These are phyloP conservation scores for Pterocles gutturalis DNA, from an alignment of 2,113 vertebrate genomes.

Conservation along the genomic window DNA sequence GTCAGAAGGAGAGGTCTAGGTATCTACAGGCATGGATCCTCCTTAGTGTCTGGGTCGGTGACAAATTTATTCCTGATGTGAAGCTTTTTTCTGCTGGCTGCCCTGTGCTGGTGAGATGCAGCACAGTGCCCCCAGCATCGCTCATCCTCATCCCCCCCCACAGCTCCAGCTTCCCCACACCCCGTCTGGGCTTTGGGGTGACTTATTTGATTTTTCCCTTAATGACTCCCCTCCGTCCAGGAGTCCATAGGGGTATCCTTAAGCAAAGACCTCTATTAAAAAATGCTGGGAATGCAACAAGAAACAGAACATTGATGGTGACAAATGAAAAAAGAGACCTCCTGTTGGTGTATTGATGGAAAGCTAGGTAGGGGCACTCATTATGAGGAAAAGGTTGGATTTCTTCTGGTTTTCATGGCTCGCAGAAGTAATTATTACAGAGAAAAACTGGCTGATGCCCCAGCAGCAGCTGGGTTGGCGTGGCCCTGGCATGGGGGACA, in stretches of 20 bases:
- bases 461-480: neutral
- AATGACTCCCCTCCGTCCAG: neutral
- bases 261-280: neutral
- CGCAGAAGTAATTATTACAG: neutral
- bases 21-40: neutral
- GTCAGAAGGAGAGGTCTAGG: neutral
- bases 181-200: neutral
- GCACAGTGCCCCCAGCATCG: accelerated
- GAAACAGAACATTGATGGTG: neutral
- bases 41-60: neutral
- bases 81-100: neutral
- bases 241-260: neutral
- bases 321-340: neutral
- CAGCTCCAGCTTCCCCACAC: neutral
- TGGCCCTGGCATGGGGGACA: neutral
- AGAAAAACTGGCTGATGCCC: neutral
- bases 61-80: neutral
- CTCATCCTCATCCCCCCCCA: accelerated
- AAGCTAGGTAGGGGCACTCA: neutral
- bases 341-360: neutral
- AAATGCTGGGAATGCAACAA: neutral
- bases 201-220: neutral
- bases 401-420: neutral
- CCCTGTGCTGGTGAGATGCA: neutral
- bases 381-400: neutral